These are phyloP conservation scores for Stegana nigrithorax DNA, from an alignment of 2,888 invertebrate species.

Conservation along the genomic window DNA sequence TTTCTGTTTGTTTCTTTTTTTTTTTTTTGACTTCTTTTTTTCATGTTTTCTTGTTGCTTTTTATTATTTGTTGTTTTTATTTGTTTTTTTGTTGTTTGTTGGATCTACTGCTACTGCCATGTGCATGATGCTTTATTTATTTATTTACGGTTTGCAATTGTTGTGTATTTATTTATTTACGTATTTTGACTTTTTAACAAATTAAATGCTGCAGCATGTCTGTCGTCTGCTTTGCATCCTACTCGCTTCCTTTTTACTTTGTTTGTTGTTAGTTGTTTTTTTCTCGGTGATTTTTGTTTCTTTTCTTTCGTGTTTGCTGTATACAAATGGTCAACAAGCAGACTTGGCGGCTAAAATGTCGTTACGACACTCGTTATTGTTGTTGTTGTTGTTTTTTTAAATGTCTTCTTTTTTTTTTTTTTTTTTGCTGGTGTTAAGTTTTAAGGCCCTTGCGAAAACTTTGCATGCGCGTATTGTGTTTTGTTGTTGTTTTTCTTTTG, in stretches of 20 bases:
- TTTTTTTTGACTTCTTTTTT: constrained; percentile 23
- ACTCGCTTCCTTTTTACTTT: constrained; percentile 21
- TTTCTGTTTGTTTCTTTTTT: constrained; percentile 30
- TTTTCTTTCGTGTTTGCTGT: not conserved
- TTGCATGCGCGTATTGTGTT: no score
- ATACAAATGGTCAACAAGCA: no score
- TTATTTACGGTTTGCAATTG: constrained; percentile 2
- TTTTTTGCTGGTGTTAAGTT: constrained; percentile 18
- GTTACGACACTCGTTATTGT: constrained; percentile 20
- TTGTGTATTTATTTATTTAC: constrained; percentile 39
- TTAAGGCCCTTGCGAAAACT: no score
- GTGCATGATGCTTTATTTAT: not conserved
- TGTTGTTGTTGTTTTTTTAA: constrained; percentile 28
- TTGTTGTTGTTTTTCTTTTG: constrained; percentile 32
- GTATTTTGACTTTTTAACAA: constrained; percentile 65
- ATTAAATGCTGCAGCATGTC: constrained; percentile 61
- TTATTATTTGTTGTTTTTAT: constrained; percentile 43
- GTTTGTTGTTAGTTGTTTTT: constrained; percentile 41
- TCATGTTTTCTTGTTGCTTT: constrained; percentile 29
- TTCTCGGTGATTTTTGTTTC: no score
- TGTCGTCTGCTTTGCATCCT: constrained; percentile 19
- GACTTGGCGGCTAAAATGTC: no score
- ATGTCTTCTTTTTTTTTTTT: no score
- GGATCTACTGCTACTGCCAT: constrained; percentile 18
- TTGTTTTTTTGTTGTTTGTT: constrained; percentile 13